Base-by-base conservation (phyloP, 2,113 vertebrate species). In the Hydropotes inermis region DNA sequence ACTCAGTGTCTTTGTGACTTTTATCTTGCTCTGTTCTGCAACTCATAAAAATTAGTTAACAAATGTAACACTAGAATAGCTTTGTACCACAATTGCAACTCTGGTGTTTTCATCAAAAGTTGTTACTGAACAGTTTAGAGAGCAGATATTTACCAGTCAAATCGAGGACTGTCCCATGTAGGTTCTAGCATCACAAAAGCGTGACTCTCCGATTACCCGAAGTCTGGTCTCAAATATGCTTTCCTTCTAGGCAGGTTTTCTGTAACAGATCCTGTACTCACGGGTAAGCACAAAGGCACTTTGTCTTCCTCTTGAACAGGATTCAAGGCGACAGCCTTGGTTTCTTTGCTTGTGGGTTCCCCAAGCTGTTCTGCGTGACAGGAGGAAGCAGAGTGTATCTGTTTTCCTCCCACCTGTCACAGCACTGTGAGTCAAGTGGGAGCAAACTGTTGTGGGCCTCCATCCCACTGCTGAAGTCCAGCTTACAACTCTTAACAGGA, bases 221-320 rank as follows among this genome's bases (percentile, higher is more conserved):
- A 33, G 30, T 89, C 87, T 81, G 90, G 83, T 78, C 76, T 95
- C 93, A 96, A 64, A 93, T 84, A 95, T 33, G 91, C 83, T 87
- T 94, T 94, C 25, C 21, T 91, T 85, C 30, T 27, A 70, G 82
- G 76, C 87, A 91, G 91, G 36, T 64, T 94, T 95, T 87, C 93
- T 39, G 57, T 84, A 83, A 88, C 64, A 84, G 91, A 70, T 39
- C 50, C 55, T 9, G 11, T 60, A 43, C 55, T 36, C 28, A 60
- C 7, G 33, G 47, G 30, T 25, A 54, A 91, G n/a, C 30, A 95
- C 94, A 91, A 88, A 54, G 57, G 6, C 9, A 9, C 52, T 81
- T 89, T 94, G 94, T 95, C 87, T 85, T 96, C 83, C 27, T 88
- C 67, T 92, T 86, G 91, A 95, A 92, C 21, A 43, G 52, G 50